A percentile compares a stretch with the other conserved stretches of the same genome.
phyloP scores from a whole-genome alignment of 2,797 vertebrate species.

The Enoplosus armatus region DNA sequence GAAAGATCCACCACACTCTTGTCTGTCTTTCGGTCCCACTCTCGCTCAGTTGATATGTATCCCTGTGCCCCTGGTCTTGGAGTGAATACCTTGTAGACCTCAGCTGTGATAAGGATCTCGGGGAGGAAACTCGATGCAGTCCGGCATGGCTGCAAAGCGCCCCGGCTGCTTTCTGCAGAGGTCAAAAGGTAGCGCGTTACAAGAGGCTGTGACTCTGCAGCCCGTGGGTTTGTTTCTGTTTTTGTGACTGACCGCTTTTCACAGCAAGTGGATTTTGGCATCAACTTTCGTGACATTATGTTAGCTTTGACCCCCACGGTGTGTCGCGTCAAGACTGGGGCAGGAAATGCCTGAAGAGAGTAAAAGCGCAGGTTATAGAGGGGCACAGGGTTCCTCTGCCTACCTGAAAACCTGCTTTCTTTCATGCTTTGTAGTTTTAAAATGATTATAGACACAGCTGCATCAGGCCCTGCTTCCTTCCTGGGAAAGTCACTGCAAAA shows the following conservation, averaged over 20 bases:
- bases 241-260: neutral
- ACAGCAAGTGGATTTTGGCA: neutral
- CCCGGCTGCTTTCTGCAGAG: slow-evolving; percentile 42
- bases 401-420: no score
- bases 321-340: neutral
- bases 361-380: no score
- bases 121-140: slow-evolving; percentile 64
- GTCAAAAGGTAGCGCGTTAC: slow-evolving; percentile 57
- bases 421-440: no score
- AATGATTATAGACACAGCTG: no score
- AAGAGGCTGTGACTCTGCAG: slow-evolving; percentile 44
- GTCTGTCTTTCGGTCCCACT: neutral
- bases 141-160: slow-evolving; percentile 41
- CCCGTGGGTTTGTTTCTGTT: neutral
- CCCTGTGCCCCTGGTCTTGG: slow-evolving; percentile 25
- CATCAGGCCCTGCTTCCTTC: no score
- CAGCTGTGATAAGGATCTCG: slow-evolving; percentile 56
- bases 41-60: slow-evolving; percentile 28
- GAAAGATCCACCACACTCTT: no score
- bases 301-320: neutral
- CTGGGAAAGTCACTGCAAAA: no score
- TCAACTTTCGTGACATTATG: slow-evolving; percentile 8
- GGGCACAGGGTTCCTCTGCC: no score
- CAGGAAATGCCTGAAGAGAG: neutral
- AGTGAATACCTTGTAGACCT: slow-evolving; percentile 49